Base-by-base conservation (phyloP, 2,888 invertebrate genomes). In the Dasypolia templi region DNA sequence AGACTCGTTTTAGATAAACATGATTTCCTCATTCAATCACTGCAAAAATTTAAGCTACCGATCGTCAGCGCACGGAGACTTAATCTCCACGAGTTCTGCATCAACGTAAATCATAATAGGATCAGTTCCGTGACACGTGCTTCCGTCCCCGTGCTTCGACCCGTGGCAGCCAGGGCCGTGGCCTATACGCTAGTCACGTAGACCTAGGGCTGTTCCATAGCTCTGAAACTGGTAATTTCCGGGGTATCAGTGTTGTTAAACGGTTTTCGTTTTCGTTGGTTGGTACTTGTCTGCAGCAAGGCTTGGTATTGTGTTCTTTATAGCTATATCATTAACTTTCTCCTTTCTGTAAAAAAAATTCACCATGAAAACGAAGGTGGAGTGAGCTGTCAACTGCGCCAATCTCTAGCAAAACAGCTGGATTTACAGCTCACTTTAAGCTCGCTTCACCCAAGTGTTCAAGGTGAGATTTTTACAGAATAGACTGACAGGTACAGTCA, bases 61-160 rank as follows among this genome's bases (percentile, higher is more conserved):
- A 70, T 70, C 70, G 29, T 32, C 69, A 51, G 61, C 17, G 26
- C 14, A 26, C 14, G 6, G 26, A 14, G 26, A 14, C 6, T 53
- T 63, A 69, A 69, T 82, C 75, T 73, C 64, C 71, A 62, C 75
- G 70, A 63, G 82, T 58, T 49, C 51, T 55, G 63, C 68, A 46
- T 29, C 72, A 9, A 74, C 72, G 72, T 85, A 86, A 82, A 82
- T 86, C 83, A 83, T 86, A 86, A 85, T 86, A 77, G 79, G 86
- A 86, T 86, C 79, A 73, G 39, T 29, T 74, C 55, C 35, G 53
- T 56, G 77, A 59, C 86, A 84, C 81, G 85, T 86, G 86, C 81
- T 85, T 85, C 81, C 75, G 84, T 74, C 72, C 86, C 65, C 84
- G 85, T 85, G 86, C 58, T 77, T 44, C 35, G 72, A 69, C 84